Evolutionary conservation across 92 coral and sea anemone species (phyloP), one percentile per base, ranked within the genome.

Genomic region (Epizoanthus rinbou): DNA sequence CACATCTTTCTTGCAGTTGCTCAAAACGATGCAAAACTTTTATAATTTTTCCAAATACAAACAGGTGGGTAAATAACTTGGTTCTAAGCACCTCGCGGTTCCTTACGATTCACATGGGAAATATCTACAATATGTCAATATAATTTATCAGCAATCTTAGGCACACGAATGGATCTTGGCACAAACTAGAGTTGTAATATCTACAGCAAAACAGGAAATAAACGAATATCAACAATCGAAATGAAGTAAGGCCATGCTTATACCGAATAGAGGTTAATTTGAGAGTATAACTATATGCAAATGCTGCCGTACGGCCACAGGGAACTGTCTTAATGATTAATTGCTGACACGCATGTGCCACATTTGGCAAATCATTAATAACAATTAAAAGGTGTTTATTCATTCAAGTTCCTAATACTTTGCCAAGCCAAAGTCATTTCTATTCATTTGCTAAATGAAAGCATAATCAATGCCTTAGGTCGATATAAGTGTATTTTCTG

Each of bases 331-430:
- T 85, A 90, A 93, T 93, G 92, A 93, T 91, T 93, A 85, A 89
- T 87, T 80, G 84, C 86, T 84, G 84, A 89, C 76, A 84, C 59
- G 85, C 95, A 89, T 88, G 90, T 93, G 95, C 87, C 98, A 91
- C 89, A 85, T 90, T 89, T 86, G 93, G 89, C 91, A 88, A 91
- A 90, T 92, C 94, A 90, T 92, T 92, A 91, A 91, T 82, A 92
- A 90, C 95, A 94, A 94, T 97, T 89, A 92, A 87, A 92, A 87
- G 93, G 94, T 87, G 98, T 93, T 93, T 91, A 93, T 89, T 81
- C 90, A 83, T 87, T 89, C 78, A 87, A 88, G 81, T 88, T 69
- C 58, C 88, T 85, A 79, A 69, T 88, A 69, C 86, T 57, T 59
- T 64, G 81, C 64, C 72, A 78, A 78, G 66, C 66, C 82, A 78